These are phyloP conservation scores for Cacoxenus indagator DNA, from an alignment of 2,888 invertebrate genomes.

Conservation along the genomic window DNA sequence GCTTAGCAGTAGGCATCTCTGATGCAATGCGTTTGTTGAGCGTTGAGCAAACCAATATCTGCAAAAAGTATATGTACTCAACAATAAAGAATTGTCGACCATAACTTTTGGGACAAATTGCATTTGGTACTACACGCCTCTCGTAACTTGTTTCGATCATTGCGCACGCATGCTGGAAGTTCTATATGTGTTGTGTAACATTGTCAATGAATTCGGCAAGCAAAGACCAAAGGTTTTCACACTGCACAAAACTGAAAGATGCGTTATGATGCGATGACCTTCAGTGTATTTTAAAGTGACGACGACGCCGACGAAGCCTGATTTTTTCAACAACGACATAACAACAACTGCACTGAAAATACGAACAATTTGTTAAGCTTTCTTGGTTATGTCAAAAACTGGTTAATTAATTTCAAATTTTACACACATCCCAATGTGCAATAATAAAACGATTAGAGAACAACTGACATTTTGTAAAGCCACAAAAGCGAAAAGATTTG, in stretches of 20 bases:
- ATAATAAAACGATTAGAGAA: background rate
- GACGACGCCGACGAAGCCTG: background rate
- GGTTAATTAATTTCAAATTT: conserved; percentile 8
- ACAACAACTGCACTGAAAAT: background rate
- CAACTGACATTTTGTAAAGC: conserved; percentile 14
- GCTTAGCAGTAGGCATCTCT: background rate
- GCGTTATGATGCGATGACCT: conserved; percentile 13
- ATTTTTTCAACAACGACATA: background rate
- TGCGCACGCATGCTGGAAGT: background rate
- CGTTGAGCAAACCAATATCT: no score
- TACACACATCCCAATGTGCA: background rate
- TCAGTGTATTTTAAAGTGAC: background rate
- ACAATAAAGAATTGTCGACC: conserved; percentile 5
- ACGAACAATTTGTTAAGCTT: background rate
- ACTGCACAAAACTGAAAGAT: background rate
- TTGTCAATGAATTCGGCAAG: conserved; percentile 16
- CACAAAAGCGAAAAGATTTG: conserved; percentile 1
- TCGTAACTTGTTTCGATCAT: background rate
- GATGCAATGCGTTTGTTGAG: background rate
- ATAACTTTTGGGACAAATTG: conserved; percentile 23
- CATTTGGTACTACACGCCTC: background rate
- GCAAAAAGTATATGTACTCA: no score
- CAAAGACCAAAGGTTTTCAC: background rate
- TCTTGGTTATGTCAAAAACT: background rate
- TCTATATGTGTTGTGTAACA: background rate